Base-by-base conservation (phyloP, 2,888 invertebrate genomes). In the Eustalomyia histrio region DNA sequence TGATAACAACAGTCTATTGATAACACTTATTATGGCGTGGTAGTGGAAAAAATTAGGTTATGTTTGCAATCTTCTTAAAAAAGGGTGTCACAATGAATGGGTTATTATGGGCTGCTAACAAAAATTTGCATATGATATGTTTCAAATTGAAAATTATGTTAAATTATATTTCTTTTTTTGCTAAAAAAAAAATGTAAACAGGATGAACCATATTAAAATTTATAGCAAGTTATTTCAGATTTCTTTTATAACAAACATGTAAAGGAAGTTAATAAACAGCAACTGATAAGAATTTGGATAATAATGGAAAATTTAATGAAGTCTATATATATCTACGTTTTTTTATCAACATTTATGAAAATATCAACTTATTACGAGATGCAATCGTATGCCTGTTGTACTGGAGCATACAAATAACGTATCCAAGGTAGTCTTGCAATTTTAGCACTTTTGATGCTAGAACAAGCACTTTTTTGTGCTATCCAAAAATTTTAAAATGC, bases 121-220 rank as follows among this genome's bases (percentile, higher is more conserved):
- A 33, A 71, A 76, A 74, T 78, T 71, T 78, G 57, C 71, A 71
- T 67, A 47, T 55, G 55, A 58, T 67, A 78, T 60, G 64, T 47
- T 75, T 63, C 74, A 78, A 74, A 81, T 78, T 78, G 78, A 71
- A 78, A 81, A 78, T 78, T 81, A 81, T 81, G 74, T 57, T 60
- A 65, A 76, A n/a, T n/a, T 39, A 39, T 57, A 69, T 21, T 55
- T 60, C 69, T 63, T 67, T 73, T 35, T 43, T 55, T 68, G 47
- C 2, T n/a, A 5, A 9, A n/a, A n/a, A 43, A 53, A 47, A 55
- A n/a, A 7, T 5, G 8, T 5, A 29, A 10, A 12, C 71, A 72
- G 78, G 78, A 81, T 61, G 50, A 58, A 64, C 16, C 78, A 64
- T 81, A 81, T 81, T 81, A 78, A 75, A 78, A 67, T 78, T 78